These are phyloP conservation scores for Trissolcus brochymenae DNA, from an alignment of 2,888 invertebrate genomes.

Conservation along the genomic window DNA sequence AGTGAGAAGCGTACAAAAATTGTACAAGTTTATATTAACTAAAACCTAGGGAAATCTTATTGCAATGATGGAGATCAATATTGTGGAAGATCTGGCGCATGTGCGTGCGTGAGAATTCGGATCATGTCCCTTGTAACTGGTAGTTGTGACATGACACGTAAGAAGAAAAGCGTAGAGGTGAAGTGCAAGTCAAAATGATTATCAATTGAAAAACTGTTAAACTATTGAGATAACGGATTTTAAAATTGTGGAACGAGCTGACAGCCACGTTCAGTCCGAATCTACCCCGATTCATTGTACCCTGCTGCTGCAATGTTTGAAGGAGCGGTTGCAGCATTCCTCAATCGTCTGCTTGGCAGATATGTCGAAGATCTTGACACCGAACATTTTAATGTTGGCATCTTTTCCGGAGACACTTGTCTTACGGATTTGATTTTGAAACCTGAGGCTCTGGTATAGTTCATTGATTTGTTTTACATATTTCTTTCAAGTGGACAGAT, in stretches of 20 bases:
- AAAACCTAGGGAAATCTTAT: constrained; percentile 18
- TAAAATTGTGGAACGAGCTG: background rate
- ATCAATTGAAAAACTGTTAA: background rate
- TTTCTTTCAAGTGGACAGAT: no score
- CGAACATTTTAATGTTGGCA: constrained; percentile 89
- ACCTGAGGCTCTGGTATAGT: constrained; percentile 85
- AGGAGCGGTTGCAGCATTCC: constrained; percentile 86
- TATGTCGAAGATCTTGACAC: constrained; percentile 90
- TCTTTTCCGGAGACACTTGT: constrained; percentile 88
- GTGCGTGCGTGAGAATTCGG: constrained; percentile 45
- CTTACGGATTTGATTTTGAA: constrained; percentile 86
- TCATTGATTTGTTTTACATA: background rate
- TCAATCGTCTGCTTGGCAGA: constrained; percentile 88
- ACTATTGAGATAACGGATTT: background rate
- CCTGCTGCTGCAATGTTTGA: constrained; percentile 81
- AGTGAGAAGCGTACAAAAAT: background rate
- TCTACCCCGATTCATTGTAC: background rate
- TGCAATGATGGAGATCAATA: constrained; percentile 62
- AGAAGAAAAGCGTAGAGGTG: constrained; percentile 7
- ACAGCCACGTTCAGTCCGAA: background rate
- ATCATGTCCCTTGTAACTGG: constrained; percentile 31
- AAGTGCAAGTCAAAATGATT: background rate
- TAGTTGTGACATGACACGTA: constrained; percentile 27
- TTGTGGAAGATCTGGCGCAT: constrained; percentile 63
- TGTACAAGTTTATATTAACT: background rate